phyloP scores from a whole-genome alignment of 1,140 invertebrate genomes.

The Solen grandis region DNA sequence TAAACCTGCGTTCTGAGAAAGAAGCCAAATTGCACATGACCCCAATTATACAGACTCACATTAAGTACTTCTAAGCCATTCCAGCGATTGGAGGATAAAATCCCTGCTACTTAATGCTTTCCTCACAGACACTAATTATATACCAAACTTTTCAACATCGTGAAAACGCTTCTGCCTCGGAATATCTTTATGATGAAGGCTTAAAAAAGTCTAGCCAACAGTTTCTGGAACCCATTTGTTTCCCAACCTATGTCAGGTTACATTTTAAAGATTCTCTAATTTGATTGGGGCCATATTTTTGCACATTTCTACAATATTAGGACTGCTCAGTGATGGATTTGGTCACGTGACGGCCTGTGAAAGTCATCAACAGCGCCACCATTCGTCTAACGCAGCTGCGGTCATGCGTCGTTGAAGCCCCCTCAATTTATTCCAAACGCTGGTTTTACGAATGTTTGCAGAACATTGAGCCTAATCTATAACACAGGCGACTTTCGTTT shows the following conservation, averaged over 20 bases:
- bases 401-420: background rate
- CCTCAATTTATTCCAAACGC: background rate
- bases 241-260: background rate
- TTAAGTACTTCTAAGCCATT: too few relatives aligned
- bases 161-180: too few relatives aligned
- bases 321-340: background rate
- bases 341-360: background rate
- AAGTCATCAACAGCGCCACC: background rate
- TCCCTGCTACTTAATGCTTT: too few relatives aligned
- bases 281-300: background rate
- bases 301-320: background rate
- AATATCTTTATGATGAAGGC: too few relatives aligned
- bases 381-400: background rate
- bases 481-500: background rate
- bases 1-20: too few relatives aligned
- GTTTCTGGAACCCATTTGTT: background rate
- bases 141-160: too few relatives aligned
- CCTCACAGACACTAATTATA: too few relatives aligned
- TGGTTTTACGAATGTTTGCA: background rate
- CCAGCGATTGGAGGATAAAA: too few relatives aligned
- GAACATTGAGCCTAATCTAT: background rate
- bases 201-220: too few relatives aligned
- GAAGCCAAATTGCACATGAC: too few relatives aligned
- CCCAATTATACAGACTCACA: too few relatives aligned
- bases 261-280: background rate